Conservation (phyloP, 2,113 vertebrate species). For the Sapayoa aenigma region DNA sequence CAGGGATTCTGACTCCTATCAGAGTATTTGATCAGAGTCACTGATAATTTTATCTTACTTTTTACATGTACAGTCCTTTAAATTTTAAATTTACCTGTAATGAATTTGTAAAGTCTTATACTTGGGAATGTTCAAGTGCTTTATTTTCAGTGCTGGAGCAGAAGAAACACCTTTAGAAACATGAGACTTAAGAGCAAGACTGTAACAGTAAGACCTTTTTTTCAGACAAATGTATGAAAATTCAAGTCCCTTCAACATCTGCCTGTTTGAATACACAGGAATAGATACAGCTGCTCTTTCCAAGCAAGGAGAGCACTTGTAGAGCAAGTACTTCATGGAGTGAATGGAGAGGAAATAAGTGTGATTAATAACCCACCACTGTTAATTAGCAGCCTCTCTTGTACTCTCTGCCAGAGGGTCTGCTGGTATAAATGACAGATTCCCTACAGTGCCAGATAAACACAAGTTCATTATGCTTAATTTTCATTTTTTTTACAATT, state of each 20-base stretch:
- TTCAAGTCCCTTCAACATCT: background rate
- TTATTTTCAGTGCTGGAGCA: background rate
- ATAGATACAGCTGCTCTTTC: background rate
- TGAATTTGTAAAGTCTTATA: background rate
- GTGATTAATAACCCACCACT: slow-evolving; percentile 44
- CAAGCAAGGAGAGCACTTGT: background rate
- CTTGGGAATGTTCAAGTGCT: background rate
- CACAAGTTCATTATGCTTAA: slow-evolving; percentile 1
- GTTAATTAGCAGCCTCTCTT: slow-evolving; percentile 40
- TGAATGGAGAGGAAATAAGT: slow-evolving; percentile 9
- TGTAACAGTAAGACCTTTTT: background rate
- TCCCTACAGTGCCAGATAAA: slow-evolving; percentile 3
- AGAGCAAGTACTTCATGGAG: background rate
- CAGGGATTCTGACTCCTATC: background rate
- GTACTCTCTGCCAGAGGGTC: background rate
- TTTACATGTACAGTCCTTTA: background rate
- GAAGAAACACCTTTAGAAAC: background rate
- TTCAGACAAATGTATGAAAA: background rate
- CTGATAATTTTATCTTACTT: background rate
- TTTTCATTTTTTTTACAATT: background rate
- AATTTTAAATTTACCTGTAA: background rate
- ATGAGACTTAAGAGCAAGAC: background rate
- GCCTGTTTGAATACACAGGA: background rate
- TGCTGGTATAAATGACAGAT: slow-evolving; percentile 9
- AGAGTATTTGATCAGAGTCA: background rate